These are phyloP conservation scores for Schrankia costaestrigalis DNA, from an alignment of 2,888 invertebrate genomes.

Conservation along the genomic window DNA sequence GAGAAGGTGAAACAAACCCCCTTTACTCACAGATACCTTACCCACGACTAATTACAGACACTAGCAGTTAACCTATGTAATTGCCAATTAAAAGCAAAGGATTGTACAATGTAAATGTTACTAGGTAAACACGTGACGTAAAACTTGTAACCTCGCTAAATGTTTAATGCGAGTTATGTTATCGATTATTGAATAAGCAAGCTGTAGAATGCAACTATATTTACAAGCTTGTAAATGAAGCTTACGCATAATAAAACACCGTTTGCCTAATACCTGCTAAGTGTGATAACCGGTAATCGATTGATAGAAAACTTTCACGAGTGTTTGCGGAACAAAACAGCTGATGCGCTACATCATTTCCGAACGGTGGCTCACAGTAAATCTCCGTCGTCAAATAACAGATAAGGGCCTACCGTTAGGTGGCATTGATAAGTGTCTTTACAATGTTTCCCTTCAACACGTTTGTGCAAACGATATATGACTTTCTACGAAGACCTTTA, in stretches of 20 bases:
- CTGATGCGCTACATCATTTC: constrained; percentile 40
- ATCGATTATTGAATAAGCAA: constrained; percentile 32
- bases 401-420: constrained; percentile 56
- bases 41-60: constrained; percentile 50
- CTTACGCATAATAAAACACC: constrained; percentile 5
- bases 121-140: constrained; percentile 7
- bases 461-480: constrained; percentile 9
- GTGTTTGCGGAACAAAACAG: constrained; percentile 47
- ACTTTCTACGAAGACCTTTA: constrained; percentile 1
- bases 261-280: constrained; percentile 26
- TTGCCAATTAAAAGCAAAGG: constrained; percentile 35
- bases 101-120: constrained; percentile 19
- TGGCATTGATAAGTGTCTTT: constrained; percentile 37
- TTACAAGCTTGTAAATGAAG: constrained; percentile 17
- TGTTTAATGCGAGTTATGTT: constrained; percentile 21
- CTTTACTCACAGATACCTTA: constrained; percentile 29
- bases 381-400: constrained; percentile 53
- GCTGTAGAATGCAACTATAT: constrained; percentile 30
- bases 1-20: constrained; percentile 18
- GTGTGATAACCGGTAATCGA: constrained; percentile 24
- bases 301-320: constrained; percentile 47
- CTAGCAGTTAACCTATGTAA: constrained; percentile 46
- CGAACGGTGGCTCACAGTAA: constrained; percentile 49
- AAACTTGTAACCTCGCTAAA: constrained; percentile 16
- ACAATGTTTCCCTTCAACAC: constrained; percentile 6